Evolutionary conservation across 92 coral and sea anemone genomes (phyloP).

Genomic region (Heliopora coerulea): DNA sequence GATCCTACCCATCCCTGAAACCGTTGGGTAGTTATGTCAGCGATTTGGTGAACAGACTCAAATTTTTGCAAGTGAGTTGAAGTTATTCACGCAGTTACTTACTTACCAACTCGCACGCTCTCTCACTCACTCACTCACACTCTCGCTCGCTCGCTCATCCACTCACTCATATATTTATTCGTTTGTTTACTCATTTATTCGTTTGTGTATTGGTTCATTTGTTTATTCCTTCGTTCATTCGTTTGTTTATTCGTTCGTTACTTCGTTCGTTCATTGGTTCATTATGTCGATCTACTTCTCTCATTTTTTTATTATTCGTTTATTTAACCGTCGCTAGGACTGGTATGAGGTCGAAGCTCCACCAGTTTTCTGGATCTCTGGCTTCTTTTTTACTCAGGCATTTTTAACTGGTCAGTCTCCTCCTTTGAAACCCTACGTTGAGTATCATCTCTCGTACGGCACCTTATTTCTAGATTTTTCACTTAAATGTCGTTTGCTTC

Average conservation of each 20-base stretch:
- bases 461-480: too few species aligned
- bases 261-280: neutral
- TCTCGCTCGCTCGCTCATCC: too few species aligned
- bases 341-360: slow-evolving; percentile 97
- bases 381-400: slow-evolving; percentile 97
- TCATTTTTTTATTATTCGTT: neutral
- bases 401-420: slow-evolving; percentile 77
- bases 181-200: neutral
- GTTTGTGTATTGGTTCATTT: neutral
- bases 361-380: slow-evolving; percentile 90
- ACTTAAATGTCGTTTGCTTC: neutral
- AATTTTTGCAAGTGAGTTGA: slow-evolving; percentile 61
- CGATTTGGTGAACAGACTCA: slow-evolving; percentile 87
- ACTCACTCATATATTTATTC: neutral
- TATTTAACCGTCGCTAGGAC: slow-evolving; percentile 48
- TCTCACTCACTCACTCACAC: too few species aligned
- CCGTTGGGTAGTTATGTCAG: slow-evolving; percentile 96
- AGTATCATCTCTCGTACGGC: too few species aligned
- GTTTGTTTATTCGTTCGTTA: neutral
- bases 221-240: neutral
- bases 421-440: too few species aligned
- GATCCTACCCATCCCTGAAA: slow-evolving; percentile 94
- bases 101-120: too few species aligned
- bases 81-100: neutral
- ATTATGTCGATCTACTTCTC: neutral